These are phyloP conservation scores for Loxodonta africana DNA, from an alignment of 2,113 vertebrate genomes.

Conservation along the genomic window DNA sequence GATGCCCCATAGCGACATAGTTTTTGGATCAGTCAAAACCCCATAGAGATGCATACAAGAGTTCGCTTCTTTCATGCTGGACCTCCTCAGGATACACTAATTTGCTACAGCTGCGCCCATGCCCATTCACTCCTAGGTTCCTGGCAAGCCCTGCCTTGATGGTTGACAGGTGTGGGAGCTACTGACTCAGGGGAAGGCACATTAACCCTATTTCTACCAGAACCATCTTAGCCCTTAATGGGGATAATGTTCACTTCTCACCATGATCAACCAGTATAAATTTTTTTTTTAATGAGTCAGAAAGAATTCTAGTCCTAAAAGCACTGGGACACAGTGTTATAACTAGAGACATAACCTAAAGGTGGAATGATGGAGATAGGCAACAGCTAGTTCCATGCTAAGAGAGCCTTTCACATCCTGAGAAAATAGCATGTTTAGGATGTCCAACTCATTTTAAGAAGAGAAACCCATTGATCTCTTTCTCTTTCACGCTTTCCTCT, in stretches of 20 bases:
- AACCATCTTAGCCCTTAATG: neutral
- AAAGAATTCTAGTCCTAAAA: slow-evolving; percentile 26
- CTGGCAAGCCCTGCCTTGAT: slow-evolving; percentile 81
- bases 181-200: neutral
- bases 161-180: slow-evolving; percentile 83
- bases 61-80: slow-evolving; percentile 78
- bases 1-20: slow-evolving; percentile 40
- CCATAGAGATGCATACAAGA: slow-evolving; percentile 69
- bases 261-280: neutral
- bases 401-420: neutral
- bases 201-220: slow-evolving; percentile 75
- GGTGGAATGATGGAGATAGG: neutral
- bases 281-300: slow-evolving; percentile 50
- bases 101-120: slow-evolving; percentile 83
- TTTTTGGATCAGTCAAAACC: slow-evolving; percentile 74
- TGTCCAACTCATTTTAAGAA: neutral
- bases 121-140: slow-evolving; percentile 74
- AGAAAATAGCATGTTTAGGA: slow-evolving; percentile 7
- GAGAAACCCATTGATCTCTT: neutral
- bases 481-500: slow-evolving; percentile 24
- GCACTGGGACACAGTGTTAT: neutral
- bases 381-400: neutral
- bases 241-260: neutral
- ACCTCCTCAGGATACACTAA: slow-evolving; percentile 83
- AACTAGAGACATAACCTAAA: neutral